Evolutionary conservation across 2,888 invertebrate genomes (phyloP), one percentile per base, ranked within the genome.

Genomic region (Dyspetes luteomarginatus): DNA sequence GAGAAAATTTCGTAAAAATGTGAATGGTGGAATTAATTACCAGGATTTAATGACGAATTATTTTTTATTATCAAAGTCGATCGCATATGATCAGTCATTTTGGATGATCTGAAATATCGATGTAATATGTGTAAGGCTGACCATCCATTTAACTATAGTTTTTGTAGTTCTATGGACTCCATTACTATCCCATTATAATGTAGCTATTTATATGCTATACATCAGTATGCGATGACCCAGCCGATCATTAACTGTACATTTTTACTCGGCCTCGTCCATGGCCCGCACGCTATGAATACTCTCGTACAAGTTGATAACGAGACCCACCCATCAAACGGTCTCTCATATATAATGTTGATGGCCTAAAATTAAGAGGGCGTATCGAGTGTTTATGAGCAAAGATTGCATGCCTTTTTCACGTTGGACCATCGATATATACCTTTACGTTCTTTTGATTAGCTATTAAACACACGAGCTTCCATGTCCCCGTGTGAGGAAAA

Each of bases 281-380:
- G 55, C 62, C 69, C 55, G 72, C 80, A 68, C 77, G 76, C 76
- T 68, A 68, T 73, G 81, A 81, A 81, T 81, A 81, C 56, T 28
- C 76, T 72, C 77, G 81, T 72, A 58, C 65, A 48, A 74, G 64
- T 58, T 72, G 67, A 52, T 72, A 76, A 69, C 80, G 75, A 75
- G 65, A 76, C 80, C 62, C 62, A 30, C 67, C 60, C 28, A 73
- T 64, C 72, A 55, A 50, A 58, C 55, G 52, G 58, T 12, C 41
- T 17, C 26, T 60, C 41, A n/a, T 60, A 36, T 36, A 36, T 9
- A 36, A 36, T 9, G 12, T 36, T 36, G 36, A 12, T 7, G n/a
- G 36, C 1, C 12, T 7, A 36, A 36, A 4, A 9, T 36, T 2
- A 2, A 36, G 12, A 12, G 36, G 36, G 36, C 2, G n/a, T n/a